A percentile compares a stretch with the other conserved stretches of the same genome.
phyloP scores from a whole-genome alignment of 2,888 invertebrate genomes.

The Euspilapteryx auroguttella region DNA sequence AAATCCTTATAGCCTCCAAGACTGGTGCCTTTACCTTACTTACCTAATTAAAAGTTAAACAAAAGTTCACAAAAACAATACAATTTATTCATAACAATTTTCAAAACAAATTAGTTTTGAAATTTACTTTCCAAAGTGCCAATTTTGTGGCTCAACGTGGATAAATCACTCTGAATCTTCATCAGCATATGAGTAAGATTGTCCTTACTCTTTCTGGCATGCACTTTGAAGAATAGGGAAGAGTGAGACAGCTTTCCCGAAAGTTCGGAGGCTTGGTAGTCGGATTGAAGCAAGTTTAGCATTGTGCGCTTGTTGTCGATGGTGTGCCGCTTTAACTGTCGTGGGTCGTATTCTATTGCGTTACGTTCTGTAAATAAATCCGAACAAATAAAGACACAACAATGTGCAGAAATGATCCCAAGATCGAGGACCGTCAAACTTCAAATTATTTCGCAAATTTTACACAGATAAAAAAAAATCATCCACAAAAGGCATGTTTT shows the following conservation, averaged over 20 bases:
- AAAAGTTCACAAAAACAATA: background rate
- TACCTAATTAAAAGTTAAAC: no score
- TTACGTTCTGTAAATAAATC: no score
- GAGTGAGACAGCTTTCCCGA: slow-evolving; percentile 27
- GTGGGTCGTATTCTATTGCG: background rate
- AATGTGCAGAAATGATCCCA: no score
- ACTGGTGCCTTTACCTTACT: no score
- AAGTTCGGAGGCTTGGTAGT: slow-evolving; percentile 25
- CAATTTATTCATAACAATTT: background rate
- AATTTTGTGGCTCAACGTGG: slow-evolving; percentile 29
- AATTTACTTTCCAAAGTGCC: slow-evolving; percentile 33
- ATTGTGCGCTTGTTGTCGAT: slow-evolving; percentile 10
- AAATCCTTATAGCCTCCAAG: no score
- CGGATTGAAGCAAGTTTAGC: slow-evolving; percentile 10
- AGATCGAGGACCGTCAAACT: no score
- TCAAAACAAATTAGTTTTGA: slow-evolving; percentile 1
- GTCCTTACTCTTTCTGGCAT: slow-evolving; percentile 28
- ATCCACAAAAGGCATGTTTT: no score
- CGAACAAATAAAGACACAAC: no score
- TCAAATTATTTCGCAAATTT: no score
- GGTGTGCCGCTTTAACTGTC: slow-evolving; percentile 6
- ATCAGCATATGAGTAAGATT: slow-evolving; percentile 33
- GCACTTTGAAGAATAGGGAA: slow-evolving; percentile 25
- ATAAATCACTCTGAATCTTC: slow-evolving; percentile 41
- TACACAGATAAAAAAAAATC: no score